phyloP scores from a whole-genome alignment of 2,888 invertebrate species.

The Drosophila pullipes region DNA sequence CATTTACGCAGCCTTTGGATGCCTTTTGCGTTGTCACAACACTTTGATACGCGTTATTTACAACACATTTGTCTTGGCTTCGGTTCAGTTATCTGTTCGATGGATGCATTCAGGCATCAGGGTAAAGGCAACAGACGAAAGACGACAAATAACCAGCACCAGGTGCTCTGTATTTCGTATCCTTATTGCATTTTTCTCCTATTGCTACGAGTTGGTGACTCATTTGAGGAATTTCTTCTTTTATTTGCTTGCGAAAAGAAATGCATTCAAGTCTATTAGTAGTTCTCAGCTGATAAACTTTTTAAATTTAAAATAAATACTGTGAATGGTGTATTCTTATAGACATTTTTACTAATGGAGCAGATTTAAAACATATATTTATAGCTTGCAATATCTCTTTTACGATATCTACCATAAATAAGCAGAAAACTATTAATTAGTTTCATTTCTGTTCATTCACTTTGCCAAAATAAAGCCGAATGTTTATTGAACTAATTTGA shows the following conservation, averaged over 20 bases:
- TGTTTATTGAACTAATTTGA: conserved; percentile 9
- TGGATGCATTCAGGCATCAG: conserved; percentile 10
- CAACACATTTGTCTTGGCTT: conserved; percentile 76
- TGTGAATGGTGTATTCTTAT: background rate
- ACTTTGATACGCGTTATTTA: conserved; percentile 73
- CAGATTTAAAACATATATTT: background rate
- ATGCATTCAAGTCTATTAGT: conserved; percentile 16
- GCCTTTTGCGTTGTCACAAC: conserved; percentile 64
- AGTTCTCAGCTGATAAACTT: conserved; percentile 9
- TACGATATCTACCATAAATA: background rate
- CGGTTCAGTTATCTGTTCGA: conserved; percentile 40
- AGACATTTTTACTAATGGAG: background rate
- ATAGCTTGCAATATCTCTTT: background rate
- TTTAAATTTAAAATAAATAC: background rate
- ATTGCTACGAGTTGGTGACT: conserved; percentile 10
- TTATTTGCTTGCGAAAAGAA: conserved; percentile 20
- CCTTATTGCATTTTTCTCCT: conserved; percentile 35
- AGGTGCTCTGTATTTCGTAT: conserved; percentile 29
- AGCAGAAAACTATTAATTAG: background rate
- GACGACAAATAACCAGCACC: background rate
- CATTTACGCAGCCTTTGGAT: conserved; percentile 35
- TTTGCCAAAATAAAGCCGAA: background rate
- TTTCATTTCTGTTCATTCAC: background rate
- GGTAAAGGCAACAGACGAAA: background rate
- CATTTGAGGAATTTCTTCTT: conserved; percentile 29